Evolutionary conservation across 2,113 vertebrate species (phyloP), one percentile per base, ranked within the genome.

Genomic region (Nyctibius bracteatus): DNA sequence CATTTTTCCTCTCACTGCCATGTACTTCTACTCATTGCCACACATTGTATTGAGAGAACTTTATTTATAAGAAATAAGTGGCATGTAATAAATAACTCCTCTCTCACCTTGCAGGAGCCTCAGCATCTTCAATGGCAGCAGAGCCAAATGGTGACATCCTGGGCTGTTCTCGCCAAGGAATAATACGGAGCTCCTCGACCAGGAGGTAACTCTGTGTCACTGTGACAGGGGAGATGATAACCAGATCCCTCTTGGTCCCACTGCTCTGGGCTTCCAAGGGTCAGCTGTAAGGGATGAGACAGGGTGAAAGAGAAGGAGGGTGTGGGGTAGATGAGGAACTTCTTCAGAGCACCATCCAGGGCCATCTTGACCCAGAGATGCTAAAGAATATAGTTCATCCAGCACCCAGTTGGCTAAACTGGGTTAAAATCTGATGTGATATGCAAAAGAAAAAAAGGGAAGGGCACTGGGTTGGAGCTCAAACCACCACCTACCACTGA

Each of bases 171-270:
- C 24, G 15, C 28, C 35, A 35, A 79, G 71, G 27, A 73, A 30
- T 46, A 52, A 37, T 0, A 8, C 0, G 9, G 44, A 68, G 72
- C 27, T 44, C 24, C 51, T 66, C 1, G 2, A 25, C 41, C 35
- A 18, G 33, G 58, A 67, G 57, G 74, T 51, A 71, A 49, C 8
- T 4, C 46, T 44, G 68, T 0, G 1, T 6, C 14, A 5, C 16
- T 2, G 35, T 7, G 57, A 12, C 20, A 19, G 52, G 46, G 18
- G 39, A n/a, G 62, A 31, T 0, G 0, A 30, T 8, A 49, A 33
- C n/a, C 52, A 62, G 30, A 15, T 10, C 54, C 30, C n/a, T 43
- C 66, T 8, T 43, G 16, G 12, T 58, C 31, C 31, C 8, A 3
- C 33, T 57, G 74, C 35, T 47, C 54, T 20, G 14, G 49, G 20